Evolutionary conservation across 2,797 vertebrate species (phyloP).

Genomic region (Takifugu rubripes): DNA sequence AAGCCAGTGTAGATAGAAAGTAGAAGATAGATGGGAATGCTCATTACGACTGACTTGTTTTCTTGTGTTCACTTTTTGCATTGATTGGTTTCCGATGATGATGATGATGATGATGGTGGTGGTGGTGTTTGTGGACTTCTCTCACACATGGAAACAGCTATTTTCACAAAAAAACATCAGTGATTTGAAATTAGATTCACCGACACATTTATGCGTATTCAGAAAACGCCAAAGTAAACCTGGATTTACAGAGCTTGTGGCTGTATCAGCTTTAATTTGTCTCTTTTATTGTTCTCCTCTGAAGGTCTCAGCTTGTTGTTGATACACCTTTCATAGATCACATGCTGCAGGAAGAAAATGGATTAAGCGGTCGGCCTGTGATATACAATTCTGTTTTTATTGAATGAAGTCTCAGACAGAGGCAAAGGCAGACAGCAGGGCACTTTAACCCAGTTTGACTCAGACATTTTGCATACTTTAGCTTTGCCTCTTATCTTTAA

Average conservation of each 20-base stretch:
- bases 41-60: too few species aligned
- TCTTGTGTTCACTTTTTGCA: too few species aligned
- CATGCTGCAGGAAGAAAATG: background rate
- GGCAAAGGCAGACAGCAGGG: background rate
- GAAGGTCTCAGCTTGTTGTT: background rate
- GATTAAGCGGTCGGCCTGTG: background rate
- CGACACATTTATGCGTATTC: too few species aligned
- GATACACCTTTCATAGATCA: background rate
- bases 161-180: too few species aligned
- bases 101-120: too few species aligned
- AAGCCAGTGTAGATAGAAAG: too few species aligned
- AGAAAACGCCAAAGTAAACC: too few species aligned
- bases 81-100: too few species aligned
- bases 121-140: too few species aligned
- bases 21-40: too few species aligned
- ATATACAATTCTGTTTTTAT: slow-evolving; percentile 1
- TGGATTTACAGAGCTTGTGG: background rate
- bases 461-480: background rate
- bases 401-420: background rate
- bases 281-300: background rate
- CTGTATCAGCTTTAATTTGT: background rate
- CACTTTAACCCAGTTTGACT: background rate
- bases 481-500: background rate
- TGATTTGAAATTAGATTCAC: too few species aligned
- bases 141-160: too few species aligned